Percentiles rank a stretch among this genome's conserved stretches.
These are phyloP conservation scores for Magallana ariakensis DNA, from an alignment of 1,140 invertebrate species.

Conservation along the genomic window DNA sequence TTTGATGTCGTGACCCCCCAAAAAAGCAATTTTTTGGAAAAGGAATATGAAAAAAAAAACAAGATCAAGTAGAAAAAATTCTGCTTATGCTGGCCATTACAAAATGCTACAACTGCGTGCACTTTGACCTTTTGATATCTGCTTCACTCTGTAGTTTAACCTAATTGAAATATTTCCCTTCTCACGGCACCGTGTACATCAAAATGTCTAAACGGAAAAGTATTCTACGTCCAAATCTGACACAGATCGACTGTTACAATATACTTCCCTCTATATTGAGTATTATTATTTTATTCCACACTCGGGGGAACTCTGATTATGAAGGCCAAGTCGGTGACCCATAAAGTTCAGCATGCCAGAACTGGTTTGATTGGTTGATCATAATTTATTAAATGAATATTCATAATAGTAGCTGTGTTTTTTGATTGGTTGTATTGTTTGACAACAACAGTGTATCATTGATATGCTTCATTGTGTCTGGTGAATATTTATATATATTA, in stretches of 20 bases:
- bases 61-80: not conserved
- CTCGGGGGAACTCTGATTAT: not conserved
- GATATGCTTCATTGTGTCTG: constrained; percentile 55
- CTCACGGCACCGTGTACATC: constrained; percentile 11
- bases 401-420: constrained; percentile 42
- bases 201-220: not conserved
- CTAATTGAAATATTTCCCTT: not conserved
- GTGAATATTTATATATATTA: constrained; percentile 48
- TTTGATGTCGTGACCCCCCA: not conserved
- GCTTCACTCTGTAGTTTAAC: constrained; percentile 1
- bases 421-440: constrained; percentile 38
- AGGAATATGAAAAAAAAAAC: not conserved
- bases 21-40: not conserved
- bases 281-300: not conserved
- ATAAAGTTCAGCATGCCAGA: constrained; percentile 49
- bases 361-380: constrained; percentile 54
- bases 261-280: not conserved
- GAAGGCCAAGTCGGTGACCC: constrained; percentile 61
- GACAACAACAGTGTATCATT: constrained; percentile 39
- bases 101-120: constrained; percentile 13
- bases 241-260: constrained; percentile 58
- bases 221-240: not conserved
- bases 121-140: not conserved
- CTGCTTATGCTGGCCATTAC: constrained; percentile 20
- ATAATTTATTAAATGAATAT: constrained; percentile 19